These are phyloP conservation scores for Leptoteleia sp. DNA, from an alignment of 1,140 invertebrate genomes.

Conservation along the genomic window DNA sequence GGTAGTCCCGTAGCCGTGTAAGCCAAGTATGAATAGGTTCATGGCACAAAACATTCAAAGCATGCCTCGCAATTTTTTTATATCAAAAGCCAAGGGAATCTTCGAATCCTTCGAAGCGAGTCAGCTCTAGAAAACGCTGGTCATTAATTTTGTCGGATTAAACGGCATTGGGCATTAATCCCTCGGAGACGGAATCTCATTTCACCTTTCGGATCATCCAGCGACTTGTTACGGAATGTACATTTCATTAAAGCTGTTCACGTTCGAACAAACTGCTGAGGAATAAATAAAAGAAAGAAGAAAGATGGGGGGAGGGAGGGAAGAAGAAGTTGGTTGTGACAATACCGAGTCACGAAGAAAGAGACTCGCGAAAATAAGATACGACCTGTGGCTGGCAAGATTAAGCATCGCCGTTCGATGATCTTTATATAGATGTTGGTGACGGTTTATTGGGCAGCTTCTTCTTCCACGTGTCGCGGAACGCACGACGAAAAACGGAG, in stretches of 20 bases:
- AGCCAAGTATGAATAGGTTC: slow-evolving; percentile 75
- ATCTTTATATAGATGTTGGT: slow-evolving; percentile 35
- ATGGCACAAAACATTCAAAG: slow-evolving; percentile 65
- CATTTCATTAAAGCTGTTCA: slow-evolving; percentile 74
- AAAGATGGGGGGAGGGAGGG: no score
- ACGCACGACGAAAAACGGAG: no score
- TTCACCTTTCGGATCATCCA: slow-evolving; percentile 72
- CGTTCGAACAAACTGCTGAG: slow-evolving; percentile 74
- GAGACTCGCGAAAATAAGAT: slow-evolving; percentile 38
- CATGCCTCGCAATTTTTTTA: slow-evolving; percentile 56
- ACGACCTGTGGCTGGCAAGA: slow-evolving; percentile 33
- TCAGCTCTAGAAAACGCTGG: slow-evolving; percentile 70
- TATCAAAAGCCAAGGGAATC: slow-evolving; percentile 67
- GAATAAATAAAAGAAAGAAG: slow-evolving; percentile 62
- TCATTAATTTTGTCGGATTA: slow-evolving; percentile 81
- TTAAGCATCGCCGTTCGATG: slow-evolving; percentile 34
- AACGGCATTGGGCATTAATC: slow-evolving; percentile 77
- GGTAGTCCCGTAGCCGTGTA: slow-evolving; percentile 71
- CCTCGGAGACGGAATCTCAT: slow-evolving; percentile 76
- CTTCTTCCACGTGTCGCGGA: background rate
- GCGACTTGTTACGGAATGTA: slow-evolving; percentile 75
- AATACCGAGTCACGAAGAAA: slow-evolving; percentile 54
- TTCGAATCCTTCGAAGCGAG: slow-evolving; percentile 70
- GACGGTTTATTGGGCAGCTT: slow-evolving; percentile 10
- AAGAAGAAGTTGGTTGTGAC: no score